Base-by-base conservation (phyloP, 2,888 invertebrate genomes). In the Agrochola circellaris region DNA sequence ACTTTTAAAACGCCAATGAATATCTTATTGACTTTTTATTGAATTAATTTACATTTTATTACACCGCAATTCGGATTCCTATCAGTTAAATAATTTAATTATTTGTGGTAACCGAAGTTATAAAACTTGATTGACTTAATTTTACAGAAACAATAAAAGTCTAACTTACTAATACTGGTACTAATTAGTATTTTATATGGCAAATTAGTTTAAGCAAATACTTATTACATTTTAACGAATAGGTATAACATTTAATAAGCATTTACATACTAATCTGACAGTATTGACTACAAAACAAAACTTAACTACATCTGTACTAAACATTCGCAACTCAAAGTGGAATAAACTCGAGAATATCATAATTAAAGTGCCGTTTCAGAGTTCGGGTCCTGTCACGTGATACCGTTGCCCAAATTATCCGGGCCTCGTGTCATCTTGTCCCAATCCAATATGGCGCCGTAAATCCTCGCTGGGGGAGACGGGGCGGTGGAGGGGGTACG, bases 361-460 rank as follows among this genome's bases (percentile, higher is more conserved):
- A 96, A 96, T 96, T 96, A 96, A 96, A 96, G 95, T 94, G 94
- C 94, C 95, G 94, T 96, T 96, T 93, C 93, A 91, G 92, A 93
- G 93, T 94, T 93, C 91, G 92, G 93, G 91, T 90, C 92, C 92
- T 93, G 95, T 96, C 96, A 96, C 96, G 95, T 95, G 95, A 95
- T 94, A 94, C 95, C 95, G 95, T 95, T 96, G 95, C 96, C 96
- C 96, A 96, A 96, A 96, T 96, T 96, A 96, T 96, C 96, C 96
- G 95, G 92, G 95, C 95, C 95, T 94, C 94, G 96, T 96, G 96
- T 96, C 96, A 96, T 96, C 96, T 96, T 96, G 96, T 96, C 96
- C 96, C 96, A 95, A 96, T 96, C 96, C 96, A 96, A 96, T 96
- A 96, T 96, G 96, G 96, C 96, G 96, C 95, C 96, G 95, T 96